Percentiles rank a stretch among this genome's conserved stretches.
phyloP scores from a whole-genome alignment of 1,140 invertebrate species.

The Temnothorax longispinosus region DNA sequence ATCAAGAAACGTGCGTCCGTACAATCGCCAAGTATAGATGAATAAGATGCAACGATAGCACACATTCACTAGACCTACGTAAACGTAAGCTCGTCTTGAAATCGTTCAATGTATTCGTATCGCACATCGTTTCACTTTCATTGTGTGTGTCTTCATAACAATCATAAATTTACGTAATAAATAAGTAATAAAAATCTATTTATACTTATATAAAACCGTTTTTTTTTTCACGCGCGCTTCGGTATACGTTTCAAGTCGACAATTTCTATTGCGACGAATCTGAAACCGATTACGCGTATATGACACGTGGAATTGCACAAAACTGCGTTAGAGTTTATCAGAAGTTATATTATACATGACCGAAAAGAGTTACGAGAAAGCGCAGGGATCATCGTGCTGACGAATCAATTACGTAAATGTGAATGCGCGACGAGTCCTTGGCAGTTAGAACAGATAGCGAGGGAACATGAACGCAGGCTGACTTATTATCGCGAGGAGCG shows the following conservation, averaged over 20 bases:
- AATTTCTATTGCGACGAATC: not conserved
- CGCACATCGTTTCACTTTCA: not conserved
- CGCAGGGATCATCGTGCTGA: not conserved
- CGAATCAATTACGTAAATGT: not conserved
- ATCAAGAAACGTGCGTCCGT: constrained; percentile 14
- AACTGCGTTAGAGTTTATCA: not conserved
- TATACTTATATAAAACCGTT: not conserved
- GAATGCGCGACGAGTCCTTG: not conserved
- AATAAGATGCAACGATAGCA: not conserved
- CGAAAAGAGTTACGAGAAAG: not conserved
- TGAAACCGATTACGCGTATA: not conserved
- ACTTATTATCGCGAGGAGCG: constrained; percentile 76
- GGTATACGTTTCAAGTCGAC: not conserved
- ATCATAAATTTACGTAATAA: not conserved
- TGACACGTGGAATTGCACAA: not conserved
- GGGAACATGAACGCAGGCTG: constrained; percentile 50
- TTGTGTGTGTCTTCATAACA: not conserved
- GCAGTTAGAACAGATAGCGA: not conserved
- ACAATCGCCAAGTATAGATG: not conserved
- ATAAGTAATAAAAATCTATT: not conserved
- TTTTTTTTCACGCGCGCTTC: not conserved
- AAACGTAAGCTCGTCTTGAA: not conserved
- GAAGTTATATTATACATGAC: not conserved
- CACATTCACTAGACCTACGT: not conserved
- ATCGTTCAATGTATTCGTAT: not conserved